Conservation (phyloP, 2,888 invertebrate genomes). For the Patella depressa region DNA sequence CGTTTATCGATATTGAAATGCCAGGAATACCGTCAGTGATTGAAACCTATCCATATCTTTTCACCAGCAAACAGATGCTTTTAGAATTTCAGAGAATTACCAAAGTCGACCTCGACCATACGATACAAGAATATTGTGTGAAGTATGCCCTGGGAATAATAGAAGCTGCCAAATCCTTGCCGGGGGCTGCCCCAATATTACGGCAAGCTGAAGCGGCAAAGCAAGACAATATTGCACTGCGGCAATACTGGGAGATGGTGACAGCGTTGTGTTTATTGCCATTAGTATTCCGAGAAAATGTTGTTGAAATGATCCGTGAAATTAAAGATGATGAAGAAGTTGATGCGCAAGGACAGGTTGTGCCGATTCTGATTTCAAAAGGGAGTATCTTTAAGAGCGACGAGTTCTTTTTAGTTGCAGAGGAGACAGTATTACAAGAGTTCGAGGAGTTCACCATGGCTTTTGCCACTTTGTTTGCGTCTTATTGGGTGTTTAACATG, state of each 20-base stretch:
- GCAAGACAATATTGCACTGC: slow-evolving; percentile 57
- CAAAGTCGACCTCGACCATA: slow-evolving; percentile 61
- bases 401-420: slow-evolving; percentile 63
- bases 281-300: slow-evolving; percentile 58
- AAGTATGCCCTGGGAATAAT: slow-evolving; percentile 59
- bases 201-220: slow-evolving; percentile 59
- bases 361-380: slow-evolving; percentile 63
- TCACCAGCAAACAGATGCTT: slow-evolving; percentile 59
- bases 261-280: slow-evolving; percentile 62
- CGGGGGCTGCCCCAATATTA: slow-evolving; percentile 55
- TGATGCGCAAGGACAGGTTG: slow-evolving; percentile 61
- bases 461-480: slow-evolving; percentile 61
- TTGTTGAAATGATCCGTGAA: slow-evolving; percentile 62
- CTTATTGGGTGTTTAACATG: slow-evolving; percentile 67
- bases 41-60: slow-evolving; percentile 58
- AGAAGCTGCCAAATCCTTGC: slow-evolving; percentile 50
- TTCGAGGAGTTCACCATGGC: slow-evolving; percentile 67
- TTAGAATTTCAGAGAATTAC: slow-evolving; percentile 62
- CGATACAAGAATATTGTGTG: slow-evolving; percentile 63
- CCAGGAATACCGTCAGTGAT: slow-evolving; percentile 58
- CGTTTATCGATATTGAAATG: slow-evolving; percentile 60
- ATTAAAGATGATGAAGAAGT: slow-evolving; percentile 59
- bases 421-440: slow-evolving; percentile 63
- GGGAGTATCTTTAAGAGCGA: slow-evolving; percentile 63
- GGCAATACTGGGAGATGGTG: slow-evolving; percentile 67